Percentiles rank a stretch among this genome's conserved stretches.
These are phyloP conservation scores for Linyphia triangularis DNA, from an alignment of 2,888 invertebrate genomes.

Conservation along the genomic window DNA sequence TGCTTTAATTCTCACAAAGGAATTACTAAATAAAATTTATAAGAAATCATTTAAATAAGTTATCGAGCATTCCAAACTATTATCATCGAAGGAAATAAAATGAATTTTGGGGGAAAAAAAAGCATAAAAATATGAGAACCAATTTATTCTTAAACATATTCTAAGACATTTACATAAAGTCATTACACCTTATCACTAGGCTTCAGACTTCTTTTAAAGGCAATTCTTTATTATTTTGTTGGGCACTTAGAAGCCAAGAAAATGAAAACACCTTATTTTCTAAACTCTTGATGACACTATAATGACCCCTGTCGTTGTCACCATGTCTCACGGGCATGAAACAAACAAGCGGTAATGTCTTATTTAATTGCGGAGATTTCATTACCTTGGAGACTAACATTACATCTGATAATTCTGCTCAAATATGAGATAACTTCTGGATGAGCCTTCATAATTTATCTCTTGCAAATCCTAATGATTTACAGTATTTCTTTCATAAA, in stretches of 20 bases:
- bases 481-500: too few species aligned
- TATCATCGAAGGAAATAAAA: too few species aligned
- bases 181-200: conserved; percentile 1
- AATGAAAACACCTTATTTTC: background rate
- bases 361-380: background rate
- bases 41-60: too few species aligned
- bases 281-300: conserved; percentile 2
- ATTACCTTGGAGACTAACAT: background rate
- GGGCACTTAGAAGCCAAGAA: background rate
- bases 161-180: background rate
- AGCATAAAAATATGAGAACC: too few species aligned
- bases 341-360: background rate
- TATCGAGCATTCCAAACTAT: too few species aligned
- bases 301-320: conserved; percentile 2
- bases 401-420: too few species aligned
- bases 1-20: too few species aligned
- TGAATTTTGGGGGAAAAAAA: background rate
- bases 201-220: background rate
- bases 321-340: background rate
- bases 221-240: background rate
- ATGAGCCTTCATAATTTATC: too few species aligned
- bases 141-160: too few species aligned
- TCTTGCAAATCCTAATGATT: too few species aligned
- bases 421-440: too few species aligned
- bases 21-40: too few species aligned